Conservation (phyloP, 2,113 vertebrate species). For the Salminus brasiliensis region DNA sequence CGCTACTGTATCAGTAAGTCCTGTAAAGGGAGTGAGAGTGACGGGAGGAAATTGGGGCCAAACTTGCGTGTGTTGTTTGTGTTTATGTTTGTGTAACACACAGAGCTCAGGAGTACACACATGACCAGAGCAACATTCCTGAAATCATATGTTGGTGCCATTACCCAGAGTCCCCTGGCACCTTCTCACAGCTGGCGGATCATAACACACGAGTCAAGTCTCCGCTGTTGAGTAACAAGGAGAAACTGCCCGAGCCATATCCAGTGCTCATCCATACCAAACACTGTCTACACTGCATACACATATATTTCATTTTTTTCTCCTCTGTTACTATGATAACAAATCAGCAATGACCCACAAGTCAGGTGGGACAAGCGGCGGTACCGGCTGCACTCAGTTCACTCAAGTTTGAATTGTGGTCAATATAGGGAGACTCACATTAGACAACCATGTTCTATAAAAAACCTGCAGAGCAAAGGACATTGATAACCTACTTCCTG, state of each 20-base stretch:
- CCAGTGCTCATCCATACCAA: neutral
- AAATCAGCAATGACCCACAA: too few relatives aligned
- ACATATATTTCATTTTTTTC: neutral
- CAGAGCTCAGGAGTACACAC: neutral
- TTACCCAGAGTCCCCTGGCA: slow-evolving; percentile 5
- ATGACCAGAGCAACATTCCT: neutral
- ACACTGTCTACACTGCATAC: neutral
- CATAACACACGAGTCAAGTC: slow-evolving; percentile 14
- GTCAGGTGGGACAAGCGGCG: too few relatives aligned
- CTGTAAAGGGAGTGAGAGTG: too few relatives aligned
- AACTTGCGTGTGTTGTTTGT: too few relatives aligned
- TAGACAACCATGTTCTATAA: neutral
- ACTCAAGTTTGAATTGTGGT: too few relatives aligned
- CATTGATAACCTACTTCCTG: neutral
- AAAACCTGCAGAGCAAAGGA: neutral
- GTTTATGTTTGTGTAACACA: neutral
- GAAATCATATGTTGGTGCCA: slow-evolving; percentile 2
- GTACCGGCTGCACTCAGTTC: too few relatives aligned
- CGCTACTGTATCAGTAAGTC: too few relatives aligned
- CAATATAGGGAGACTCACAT: too few relatives aligned
- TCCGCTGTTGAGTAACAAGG: slow-evolving; percentile 42
- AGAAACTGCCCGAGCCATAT: slow-evolving; percentile 10
- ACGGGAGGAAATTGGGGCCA: too few relatives aligned
- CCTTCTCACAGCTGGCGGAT: slow-evolving; percentile 2
- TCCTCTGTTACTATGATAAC: slow-evolving; percentile 10